Conservation (phyloP, 2,797 vertebrate genomes). For the Picus viridis region DNA sequence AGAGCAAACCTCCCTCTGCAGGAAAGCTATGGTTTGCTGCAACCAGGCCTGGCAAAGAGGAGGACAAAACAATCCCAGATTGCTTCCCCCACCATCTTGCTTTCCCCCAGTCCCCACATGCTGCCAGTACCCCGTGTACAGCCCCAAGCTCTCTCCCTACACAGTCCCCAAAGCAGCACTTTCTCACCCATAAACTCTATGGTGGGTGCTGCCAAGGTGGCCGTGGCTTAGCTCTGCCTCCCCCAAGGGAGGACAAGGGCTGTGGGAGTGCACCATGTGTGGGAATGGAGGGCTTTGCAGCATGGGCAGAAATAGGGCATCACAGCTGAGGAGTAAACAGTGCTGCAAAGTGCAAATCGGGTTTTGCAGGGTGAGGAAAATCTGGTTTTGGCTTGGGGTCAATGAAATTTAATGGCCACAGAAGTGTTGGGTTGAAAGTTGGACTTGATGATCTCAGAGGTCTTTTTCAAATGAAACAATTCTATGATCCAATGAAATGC, state of each 20-base stretch:
- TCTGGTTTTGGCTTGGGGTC: neutral
- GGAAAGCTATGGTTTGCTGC: neutral
- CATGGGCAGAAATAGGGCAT: accelerated
- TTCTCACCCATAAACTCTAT: accelerated
- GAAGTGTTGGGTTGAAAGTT: no score
- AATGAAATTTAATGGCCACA: neutral
- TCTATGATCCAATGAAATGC: neutral
- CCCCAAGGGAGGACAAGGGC: neutral
- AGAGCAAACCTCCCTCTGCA: neutral
- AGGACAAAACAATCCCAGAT: neutral
- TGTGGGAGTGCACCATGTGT: accelerated
- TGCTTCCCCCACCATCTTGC: neutral
- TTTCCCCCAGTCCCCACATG: accelerated
- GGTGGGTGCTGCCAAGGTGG: neutral
- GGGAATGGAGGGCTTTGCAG: neutral
- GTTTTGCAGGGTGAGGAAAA: neutral
- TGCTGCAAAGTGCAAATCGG: neutral
- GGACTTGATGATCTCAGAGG: no score
- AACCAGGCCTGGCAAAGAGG: neutral
- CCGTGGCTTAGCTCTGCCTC: neutral
- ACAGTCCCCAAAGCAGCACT: neutral
- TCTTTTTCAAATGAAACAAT: no score
- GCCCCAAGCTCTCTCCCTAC: accelerated
- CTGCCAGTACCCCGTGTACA: accelerated
- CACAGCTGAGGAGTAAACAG: neutral